A percentile compares a stretch with the other conserved stretches of the same genome.
Conservation (phyloP, 2,888 invertebrate genomes). For the Rhamnusium bicolor region DNA sequence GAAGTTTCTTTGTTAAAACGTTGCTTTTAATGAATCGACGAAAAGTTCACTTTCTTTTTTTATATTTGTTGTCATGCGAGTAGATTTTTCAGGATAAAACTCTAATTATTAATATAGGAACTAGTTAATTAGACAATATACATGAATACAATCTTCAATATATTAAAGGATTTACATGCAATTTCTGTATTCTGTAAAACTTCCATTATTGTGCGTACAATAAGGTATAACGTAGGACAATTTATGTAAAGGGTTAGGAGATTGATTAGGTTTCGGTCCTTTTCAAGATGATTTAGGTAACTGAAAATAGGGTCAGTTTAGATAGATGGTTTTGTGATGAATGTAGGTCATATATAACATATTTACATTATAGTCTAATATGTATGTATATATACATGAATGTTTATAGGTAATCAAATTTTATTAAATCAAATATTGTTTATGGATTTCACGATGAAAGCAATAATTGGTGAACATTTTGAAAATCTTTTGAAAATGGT, state of each 20-base stretch:
- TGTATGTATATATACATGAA: no score
- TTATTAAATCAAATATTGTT: no score
- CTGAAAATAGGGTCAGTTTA: not conserved
- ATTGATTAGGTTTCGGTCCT: conserved; percentile 10
- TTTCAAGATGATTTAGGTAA: conserved; percentile 9
- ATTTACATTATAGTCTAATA: not conserved
- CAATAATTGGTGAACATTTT: no score
- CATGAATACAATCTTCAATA: not conserved
- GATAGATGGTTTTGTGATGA: not conserved
- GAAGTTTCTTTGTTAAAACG: conserved; percentile 18
- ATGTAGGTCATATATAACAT: not conserved
- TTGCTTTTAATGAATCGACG: not conserved
- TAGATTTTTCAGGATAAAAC: not conserved
- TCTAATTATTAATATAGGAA: not conserved
- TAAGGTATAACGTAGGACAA: not conserved
- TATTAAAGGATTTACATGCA: not conserved
- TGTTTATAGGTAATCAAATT: no score
- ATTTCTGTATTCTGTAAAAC: not conserved
- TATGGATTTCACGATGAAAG: no score
- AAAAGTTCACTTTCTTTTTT: not conserved
- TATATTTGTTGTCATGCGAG: conserved; percentile 7
- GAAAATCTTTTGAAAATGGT: no score
- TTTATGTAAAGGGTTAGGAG: conserved; percentile 9
- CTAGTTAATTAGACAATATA: not conserved
- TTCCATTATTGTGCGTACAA: not conserved